Conservation (phyloP, 2,797 vertebrate genomes). For the Nyctalus aviator region DNA sequence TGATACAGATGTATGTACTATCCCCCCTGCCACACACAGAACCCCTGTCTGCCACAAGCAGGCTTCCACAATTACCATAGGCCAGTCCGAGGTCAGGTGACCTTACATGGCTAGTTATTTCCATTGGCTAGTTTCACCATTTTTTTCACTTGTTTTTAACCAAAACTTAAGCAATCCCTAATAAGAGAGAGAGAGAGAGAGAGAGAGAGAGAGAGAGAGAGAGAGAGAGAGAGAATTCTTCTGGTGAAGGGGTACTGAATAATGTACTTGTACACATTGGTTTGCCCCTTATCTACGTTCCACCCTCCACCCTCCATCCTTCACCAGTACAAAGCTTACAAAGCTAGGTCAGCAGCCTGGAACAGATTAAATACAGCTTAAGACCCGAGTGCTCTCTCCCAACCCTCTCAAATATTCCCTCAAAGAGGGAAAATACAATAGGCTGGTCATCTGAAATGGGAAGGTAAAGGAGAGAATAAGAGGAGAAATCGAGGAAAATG, state of each 20-base stretch:
- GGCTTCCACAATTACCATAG: background rate
- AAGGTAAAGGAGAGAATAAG: background rate
- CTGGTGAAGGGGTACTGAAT: background rate
- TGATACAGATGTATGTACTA: background rate
- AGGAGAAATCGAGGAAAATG: background rate
- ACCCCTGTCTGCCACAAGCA: rapidly evolving
- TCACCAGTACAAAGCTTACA: no score
- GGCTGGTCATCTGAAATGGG: background rate
- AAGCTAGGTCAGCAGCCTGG: background rate
- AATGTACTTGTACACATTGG: background rate
- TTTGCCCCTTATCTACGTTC: background rate
- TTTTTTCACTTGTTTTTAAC: background rate
- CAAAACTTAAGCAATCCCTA: background rate
- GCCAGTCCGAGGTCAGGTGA: background rate
- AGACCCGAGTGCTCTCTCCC: background rate
- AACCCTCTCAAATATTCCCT: background rate
- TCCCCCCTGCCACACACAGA: rapidly evolving
- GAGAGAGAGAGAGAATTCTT: background rate
- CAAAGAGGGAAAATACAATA: background rate
- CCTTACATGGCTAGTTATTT: background rate
- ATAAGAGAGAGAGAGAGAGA: background rate
- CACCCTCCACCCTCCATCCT: background rate
- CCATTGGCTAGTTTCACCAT: background rate
- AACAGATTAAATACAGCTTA: background rate
- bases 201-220: no score